Percentiles rank a stretch among this genome's conserved stretches.
Conservation (phyloP, 2,888 invertebrate genomes). For the Aleiodes testaceus region DNA sequence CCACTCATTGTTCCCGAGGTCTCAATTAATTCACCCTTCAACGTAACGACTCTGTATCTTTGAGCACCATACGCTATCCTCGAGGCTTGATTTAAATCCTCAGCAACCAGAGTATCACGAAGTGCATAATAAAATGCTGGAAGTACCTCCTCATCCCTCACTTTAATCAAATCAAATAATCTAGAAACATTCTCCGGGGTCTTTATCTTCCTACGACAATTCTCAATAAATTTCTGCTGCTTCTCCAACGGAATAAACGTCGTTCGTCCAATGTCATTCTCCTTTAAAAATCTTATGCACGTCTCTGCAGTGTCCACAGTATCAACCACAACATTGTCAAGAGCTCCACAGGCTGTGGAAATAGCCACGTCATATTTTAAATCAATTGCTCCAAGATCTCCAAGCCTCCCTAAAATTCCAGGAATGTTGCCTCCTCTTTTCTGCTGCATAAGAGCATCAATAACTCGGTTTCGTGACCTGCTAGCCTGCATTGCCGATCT, state of each 20-base stretch:
- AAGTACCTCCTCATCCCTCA: slow-evolving; percentile 83
- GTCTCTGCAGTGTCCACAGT: slow-evolving; percentile 87
- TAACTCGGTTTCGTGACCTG: slow-evolving; percentile 80
- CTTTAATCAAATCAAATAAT: slow-evolving; percentile 90
- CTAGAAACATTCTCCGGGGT: slow-evolving; percentile 91
- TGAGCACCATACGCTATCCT: slow-evolving; percentile 86
- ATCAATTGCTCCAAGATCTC: slow-evolving; percentile 96
- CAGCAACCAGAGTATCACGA: slow-evolving; percentile 84
- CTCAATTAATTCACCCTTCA: slow-evolving; percentile 74
- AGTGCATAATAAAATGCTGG: slow-evolving; percentile 95
- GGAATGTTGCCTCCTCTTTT: slow-evolving; percentile 85
- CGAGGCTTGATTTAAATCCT: slow-evolving; percentile 90
- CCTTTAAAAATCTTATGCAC: slow-evolving; percentile 87
- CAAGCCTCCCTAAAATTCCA: slow-evolving; percentile 93
- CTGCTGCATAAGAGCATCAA: slow-evolving; percentile 86
- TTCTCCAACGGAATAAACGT: slow-evolving; percentile 94
- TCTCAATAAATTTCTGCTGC: slow-evolving; percentile 77
- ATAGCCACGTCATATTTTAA: slow-evolving; percentile 95
- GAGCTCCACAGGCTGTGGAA: slow-evolving; percentile 91
- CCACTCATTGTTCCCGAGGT: slow-evolving; percentile 92
- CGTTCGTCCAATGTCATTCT: slow-evolving; percentile 85
- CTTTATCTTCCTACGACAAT: slow-evolving; percentile 73
- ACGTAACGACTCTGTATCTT: slow-evolving; percentile 88
- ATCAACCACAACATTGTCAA: slow-evolving; percentile 95
- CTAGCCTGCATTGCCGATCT: slow-evolving; percentile 82